Evolutionary conservation across 2,888 invertebrate species (phyloP).

Genomic region (Apotomis turbidana): DNA sequence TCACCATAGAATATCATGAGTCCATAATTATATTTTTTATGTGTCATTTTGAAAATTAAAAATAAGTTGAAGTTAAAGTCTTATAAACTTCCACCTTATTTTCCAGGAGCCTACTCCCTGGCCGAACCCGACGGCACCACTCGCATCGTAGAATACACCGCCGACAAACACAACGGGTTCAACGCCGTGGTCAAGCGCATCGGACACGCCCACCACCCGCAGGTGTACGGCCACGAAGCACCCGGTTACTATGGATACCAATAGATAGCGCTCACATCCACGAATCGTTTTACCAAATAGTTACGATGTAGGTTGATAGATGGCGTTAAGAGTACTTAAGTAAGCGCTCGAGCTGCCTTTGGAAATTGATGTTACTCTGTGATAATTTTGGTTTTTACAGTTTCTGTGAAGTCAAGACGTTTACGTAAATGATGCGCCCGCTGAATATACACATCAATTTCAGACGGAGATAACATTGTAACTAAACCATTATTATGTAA

Average conservation of each 20-base stretch:
- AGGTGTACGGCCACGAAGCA: slow-evolving; percentile 65
- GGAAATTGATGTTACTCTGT: slow-evolving; percentile 18
- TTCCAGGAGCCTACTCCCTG: slow-evolving; percentile 77
- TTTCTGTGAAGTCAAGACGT: too few relatives aligned
- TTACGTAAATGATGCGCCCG: too few relatives aligned
- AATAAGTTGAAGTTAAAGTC: not conserved
- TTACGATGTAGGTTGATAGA: slow-evolving; percentile 51
- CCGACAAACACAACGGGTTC: slow-evolving; percentile 79
- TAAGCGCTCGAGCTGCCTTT: slow-evolving; percentile 38
- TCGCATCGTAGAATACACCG: slow-evolving; percentile 80
- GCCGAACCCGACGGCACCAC: slow-evolving; percentile 80
- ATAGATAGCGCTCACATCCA: slow-evolving; percentile 64
- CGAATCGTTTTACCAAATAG: slow-evolving; percentile 42
- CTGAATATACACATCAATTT: not conserved
- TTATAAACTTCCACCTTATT: not conserved
- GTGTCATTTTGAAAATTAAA: too few relatives aligned
- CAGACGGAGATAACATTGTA: not conserved
- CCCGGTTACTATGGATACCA: slow-evolving; percentile 68
- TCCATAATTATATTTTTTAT: too few relatives aligned
- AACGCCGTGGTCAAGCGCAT: slow-evolving; percentile 80
- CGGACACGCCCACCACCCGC: slow-evolving; percentile 77
- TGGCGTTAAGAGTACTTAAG: slow-evolving; percentile 49
- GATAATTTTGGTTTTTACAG: slow-evolving; percentile 8
- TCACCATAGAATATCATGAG: too few relatives aligned
- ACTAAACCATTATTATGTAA: not conserved